phyloP scores from a whole-genome alignment of 2,113 vertebrate genomes.

The Pitta sordida region DNA sequence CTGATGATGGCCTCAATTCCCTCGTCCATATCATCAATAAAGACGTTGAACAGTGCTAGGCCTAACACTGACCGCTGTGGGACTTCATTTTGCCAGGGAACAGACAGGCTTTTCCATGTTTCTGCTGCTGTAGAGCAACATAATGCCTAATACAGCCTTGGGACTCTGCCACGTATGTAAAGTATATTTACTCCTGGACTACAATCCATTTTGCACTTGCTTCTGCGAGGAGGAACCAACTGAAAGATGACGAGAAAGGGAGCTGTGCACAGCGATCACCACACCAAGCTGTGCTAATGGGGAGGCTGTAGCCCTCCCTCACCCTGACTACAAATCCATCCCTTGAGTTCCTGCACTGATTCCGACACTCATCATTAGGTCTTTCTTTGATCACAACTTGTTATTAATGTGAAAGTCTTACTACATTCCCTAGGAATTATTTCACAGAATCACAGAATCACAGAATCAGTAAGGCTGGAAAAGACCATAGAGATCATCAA shows the following conservation, averaged over 20 bases:
- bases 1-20: too few relatives aligned
- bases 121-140: neutral
- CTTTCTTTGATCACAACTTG: constrained; percentile 32
- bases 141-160: rapidly evolving
- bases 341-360: neutral
- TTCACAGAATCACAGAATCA: too few relatives aligned
- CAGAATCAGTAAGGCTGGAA: too few relatives aligned
- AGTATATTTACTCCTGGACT: neutral
- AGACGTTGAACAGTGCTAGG: too few relatives aligned
- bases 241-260: neutral
- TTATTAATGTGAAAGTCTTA: constrained; percentile 19
- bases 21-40: too few relatives aligned
- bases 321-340: neutral
- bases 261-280: neutral
- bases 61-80: too few relatives aligned
- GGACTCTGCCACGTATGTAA: neutral
- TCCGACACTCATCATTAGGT: neutral
- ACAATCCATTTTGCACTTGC: neutral
- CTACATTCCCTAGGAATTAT: neutral
- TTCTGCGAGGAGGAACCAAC: neutral
- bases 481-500: too few relatives aligned
- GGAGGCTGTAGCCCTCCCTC: neutral
- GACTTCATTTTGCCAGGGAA: neutral
- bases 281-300: neutral
- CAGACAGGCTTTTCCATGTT: neutral